phyloP scores from a whole-genome alignment of 2,113 vertebrate species.

The Atlantisia rogersi region DNA sequence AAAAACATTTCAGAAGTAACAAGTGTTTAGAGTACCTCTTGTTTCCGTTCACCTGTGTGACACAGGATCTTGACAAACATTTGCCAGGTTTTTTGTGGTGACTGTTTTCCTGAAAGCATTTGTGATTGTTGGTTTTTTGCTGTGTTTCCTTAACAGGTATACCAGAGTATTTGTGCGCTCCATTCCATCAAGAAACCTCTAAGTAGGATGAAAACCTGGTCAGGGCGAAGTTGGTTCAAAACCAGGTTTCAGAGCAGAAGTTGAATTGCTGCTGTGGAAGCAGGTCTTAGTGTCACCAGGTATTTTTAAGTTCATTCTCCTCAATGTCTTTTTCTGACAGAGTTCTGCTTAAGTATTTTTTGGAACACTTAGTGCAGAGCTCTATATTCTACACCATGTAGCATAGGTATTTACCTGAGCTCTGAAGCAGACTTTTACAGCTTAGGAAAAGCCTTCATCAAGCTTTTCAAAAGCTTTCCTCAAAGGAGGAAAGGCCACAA shows the following conservation, averaged over 20 bases:
- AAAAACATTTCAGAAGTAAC: neutral
- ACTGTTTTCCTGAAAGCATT: neutral
- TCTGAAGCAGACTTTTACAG: neutral
- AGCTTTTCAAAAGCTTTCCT: neutral
- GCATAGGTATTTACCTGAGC: neutral
- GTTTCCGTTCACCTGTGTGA: neutral
- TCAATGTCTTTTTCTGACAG: neutral
- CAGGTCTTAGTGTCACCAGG: neutral
- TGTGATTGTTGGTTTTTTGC: neutral
- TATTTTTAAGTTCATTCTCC: constrained; percentile 1
- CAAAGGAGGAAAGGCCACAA: neutral
- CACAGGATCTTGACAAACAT: neutral
- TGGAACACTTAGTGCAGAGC: neutral
- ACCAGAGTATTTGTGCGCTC: neutral
- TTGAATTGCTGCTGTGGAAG: neutral
- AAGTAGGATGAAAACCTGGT: neutral
- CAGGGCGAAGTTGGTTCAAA: neutral
- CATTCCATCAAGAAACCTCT: neutral
- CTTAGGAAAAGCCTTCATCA: neutral
- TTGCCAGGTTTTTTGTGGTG: neutral
- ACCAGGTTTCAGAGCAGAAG: neutral
- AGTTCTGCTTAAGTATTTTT: neutral
- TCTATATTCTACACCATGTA: neutral
- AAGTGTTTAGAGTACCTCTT: neutral
- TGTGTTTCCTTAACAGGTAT: constrained; percentile 11